Evolutionary conservation across 2,888 invertebrate genomes (phyloP), one percentile per base, ranked within the genome.

Genomic region (Cheilosia scutellata): DNA sequence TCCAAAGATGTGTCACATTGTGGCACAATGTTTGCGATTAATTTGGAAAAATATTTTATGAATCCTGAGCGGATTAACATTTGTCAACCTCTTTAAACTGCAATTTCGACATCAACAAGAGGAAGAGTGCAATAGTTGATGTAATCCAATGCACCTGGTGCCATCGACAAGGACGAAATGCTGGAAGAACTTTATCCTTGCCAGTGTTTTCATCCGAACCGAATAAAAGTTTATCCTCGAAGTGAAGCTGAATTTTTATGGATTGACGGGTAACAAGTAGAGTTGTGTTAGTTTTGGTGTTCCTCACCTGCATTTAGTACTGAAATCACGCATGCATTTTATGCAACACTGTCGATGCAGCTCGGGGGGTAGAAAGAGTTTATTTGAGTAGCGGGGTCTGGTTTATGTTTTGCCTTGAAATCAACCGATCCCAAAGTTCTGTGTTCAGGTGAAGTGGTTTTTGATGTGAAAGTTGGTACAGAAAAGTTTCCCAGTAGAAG

Each of bases 301-400:
- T 5, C 5, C 25, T 29, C 62, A 63, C 42, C 44, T 78, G 63
- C 83, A 75, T 74, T 79, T 79, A 70, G 60, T 58, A 9, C 25
- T 40, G 57, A 70, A 79, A 75, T 84, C 83, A 84, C 74, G 83
- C 79, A 84, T 79, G 79, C 65, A 79, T 47, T 79, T 83, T 84
- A 84, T 79, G 75, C 82, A 83, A 63, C 44, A 53, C 74, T 70
- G 9, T 62, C 6, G 37, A 13, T 33, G 13, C 44, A 27, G 6
- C 5, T 9, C 2, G 20, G 53, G 60, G 25, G 37, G 25, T 29
- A 47, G 13, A 44, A 47, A 16, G 44, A 68, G 33, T 68, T 65
- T 44, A 40, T 65, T 65, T 49, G 65, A 57, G 65, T 27, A 40
- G n/a, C 16, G 42, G 33, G 33, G 2, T 63, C 51, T 31, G 42